Evolutionary conservation across 2,113 vertebrate species (phyloP).

Genomic region (Bos indicus): DNA sequence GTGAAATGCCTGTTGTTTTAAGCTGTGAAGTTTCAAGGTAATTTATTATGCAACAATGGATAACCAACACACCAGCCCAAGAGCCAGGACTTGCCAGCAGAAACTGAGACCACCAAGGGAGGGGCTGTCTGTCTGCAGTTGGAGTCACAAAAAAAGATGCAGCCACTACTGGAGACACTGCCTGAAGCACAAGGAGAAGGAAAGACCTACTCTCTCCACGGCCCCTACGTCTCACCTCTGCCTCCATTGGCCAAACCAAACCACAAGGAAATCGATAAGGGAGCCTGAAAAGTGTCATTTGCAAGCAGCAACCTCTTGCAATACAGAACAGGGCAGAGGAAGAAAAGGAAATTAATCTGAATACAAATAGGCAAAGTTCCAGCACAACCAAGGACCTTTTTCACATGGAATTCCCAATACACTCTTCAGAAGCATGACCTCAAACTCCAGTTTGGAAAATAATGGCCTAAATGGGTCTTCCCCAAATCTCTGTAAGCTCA

Average conservation of each 20-base stretch:
- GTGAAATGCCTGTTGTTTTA: constrained; percentile 17
- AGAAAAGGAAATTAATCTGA: neutral
- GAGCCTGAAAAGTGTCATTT: neutral
- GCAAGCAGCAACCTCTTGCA: neutral
- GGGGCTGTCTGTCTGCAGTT: neutral
- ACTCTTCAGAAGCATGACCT: neutral
- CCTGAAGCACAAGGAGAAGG: neutral
- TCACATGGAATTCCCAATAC: neutral
- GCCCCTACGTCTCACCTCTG: neutral
- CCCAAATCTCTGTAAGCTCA: neutral
- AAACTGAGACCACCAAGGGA: neutral
- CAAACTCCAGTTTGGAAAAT: neutral
- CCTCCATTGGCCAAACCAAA: constrained; percentile 1
- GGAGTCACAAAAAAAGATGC: neutral
- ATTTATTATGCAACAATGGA: neutral
- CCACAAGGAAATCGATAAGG: neutral
- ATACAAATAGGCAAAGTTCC: neutral
- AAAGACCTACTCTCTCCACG: neutral
- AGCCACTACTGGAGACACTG: neutral
- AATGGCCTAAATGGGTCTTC: neutral
- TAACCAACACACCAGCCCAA: neutral
- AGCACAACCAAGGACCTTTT: neutral
- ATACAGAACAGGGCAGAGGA: neutral
- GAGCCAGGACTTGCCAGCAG: neutral
- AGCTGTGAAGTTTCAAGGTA: neutral